A percentile compares a stretch with the other conserved stretches of the same genome.
These are phyloP conservation scores for Ptychodera flava DNA, from an alignment of 35 echinoderm and acorn worm genomes.

Conservation along the genomic window DNA sequence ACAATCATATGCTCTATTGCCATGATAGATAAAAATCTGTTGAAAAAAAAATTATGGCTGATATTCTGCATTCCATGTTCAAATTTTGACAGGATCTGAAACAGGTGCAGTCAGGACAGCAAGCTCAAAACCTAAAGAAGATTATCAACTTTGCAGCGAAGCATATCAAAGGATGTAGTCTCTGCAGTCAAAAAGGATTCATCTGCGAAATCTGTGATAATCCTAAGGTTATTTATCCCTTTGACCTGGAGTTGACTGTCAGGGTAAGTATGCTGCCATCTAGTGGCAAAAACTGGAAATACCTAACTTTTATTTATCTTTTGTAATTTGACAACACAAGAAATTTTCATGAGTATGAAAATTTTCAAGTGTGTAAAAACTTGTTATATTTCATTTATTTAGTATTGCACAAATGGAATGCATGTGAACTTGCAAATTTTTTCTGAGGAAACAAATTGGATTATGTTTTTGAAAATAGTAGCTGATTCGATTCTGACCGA, in stretches of 20 bases:
- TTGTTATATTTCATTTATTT: neutral
- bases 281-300: neutral
- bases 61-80: too few relatives aligned
- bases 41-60: too few relatives aligned
- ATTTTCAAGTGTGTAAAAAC: neutral
- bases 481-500: too few relatives aligned
- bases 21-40: too few relatives aligned
- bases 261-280: slow-evolving; percentile 35
- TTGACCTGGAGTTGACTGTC: slow-evolving; percentile 82
- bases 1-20: too few relatives aligned
- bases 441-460: too few relatives aligned
- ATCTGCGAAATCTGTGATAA: slow-evolving; percentile 90
- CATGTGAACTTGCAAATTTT: too few relatives aligned
- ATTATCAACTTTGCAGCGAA: slow-evolving; percentile 84
- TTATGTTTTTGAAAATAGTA: too few relatives aligned
- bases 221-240: slow-evolving; percentile 92
- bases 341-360: too few relatives aligned
- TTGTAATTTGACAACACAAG: too few relatives aligned
- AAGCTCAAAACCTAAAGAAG: slow-evolving; percentile 61
- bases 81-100: slow-evolving; percentile 92
- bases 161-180: slow-evolving; percentile 79
- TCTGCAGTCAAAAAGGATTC: slow-evolving; percentile 97
- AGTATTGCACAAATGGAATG: neutral
- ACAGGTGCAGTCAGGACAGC: slow-evolving; percentile 66
- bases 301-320: neutral